Percentiles rank a stretch among this genome's conserved stretches.
Conservation (phyloP, 2,888 invertebrate species). For the Aporophyla nigra region DNA sequence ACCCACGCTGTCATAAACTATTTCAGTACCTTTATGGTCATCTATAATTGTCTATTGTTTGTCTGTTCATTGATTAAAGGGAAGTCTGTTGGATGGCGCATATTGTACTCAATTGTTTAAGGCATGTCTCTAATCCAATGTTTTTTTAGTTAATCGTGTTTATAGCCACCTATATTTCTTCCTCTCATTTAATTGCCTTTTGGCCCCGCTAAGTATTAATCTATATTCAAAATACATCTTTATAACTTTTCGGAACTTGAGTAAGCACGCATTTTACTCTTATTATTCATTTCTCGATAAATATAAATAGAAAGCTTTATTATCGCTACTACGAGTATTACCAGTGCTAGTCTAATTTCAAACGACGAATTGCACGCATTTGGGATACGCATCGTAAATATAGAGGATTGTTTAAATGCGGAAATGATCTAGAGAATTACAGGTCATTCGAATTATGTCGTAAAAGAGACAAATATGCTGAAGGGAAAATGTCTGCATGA, state of each 20-base stretch:
- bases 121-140: not conserved
- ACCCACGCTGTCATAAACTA: constrained; percentile 69
- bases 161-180: not conserved
- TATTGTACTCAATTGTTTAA: constrained; percentile 30
- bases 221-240: constrained; percentile 9
- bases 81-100: constrained; percentile 36
- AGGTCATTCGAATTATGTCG: not conserved
- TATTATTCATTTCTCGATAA: constrained; percentile 28
- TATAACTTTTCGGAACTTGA: not conserved
- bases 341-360: constrained; percentile 42
- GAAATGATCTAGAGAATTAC: not conserved
- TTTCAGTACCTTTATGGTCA: constrained; percentile 66
- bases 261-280: constrained; percentile 1
- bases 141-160: not conserved
- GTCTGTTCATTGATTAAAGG: constrained; percentile 63
- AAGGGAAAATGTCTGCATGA: not conserved
- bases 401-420: not conserved
- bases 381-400: constrained; percentile 7
- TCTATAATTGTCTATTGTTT: constrained; percentile 70
- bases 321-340: constrained; percentile 16
- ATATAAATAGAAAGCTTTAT: constrained; percentile 44
- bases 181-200: not conserved
- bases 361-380: constrained; percentile 17
- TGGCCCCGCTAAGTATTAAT: not conserved
- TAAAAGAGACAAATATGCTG: not conserved